Base-by-base conservation (phyloP, 2,113 vertebrate genomes). In the Equus przewalskii region DNA sequence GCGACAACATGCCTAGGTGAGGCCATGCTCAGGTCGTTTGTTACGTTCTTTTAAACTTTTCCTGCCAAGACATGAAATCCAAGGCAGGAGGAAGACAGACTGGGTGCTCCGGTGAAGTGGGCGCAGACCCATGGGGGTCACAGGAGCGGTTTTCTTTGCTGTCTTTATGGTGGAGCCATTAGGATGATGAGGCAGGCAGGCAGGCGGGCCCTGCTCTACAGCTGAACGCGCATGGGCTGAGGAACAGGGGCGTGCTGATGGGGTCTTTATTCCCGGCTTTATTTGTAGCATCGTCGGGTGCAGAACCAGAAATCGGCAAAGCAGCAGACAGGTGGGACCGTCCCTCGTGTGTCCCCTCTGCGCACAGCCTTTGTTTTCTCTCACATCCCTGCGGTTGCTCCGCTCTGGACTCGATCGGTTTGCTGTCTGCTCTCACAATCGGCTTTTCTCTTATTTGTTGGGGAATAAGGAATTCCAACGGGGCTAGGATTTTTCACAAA, bases 1-100 rank as follows among this genome's bases (percentile, higher is more conserved):
- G 8, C 3, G 36, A 0, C 19, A 8, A 3, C 14, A 5, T 14
- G 3, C 46, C 13, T 14, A 3, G 12, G 7, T 7, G 6, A 58
- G 22, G 51, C 33, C 4, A 1, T 7, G 18, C 41, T 22, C 4
- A 21, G 54, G 72, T 5, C n/a, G 3, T 46, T 24, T 4, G 49
- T 18, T 65, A 7, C 26, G 67, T 76, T 18, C 22, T 82, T 83
- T 30, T 46, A 51, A 36, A 12, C 21, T 18, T 41, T 67, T 76
- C 28, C 67, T 73, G 62, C 85, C 28, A 5, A 73, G n/a, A 70
- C 5, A 1, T 1, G 13, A 36, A 44, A 19, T 81, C 44, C 41
- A 26, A 30, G 72, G n/a, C 26, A 6, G 54, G 56, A 70, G 87
- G 65, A 46, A 64, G 97, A 36, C 78, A 26, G 89, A 22, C 9